phyloP scores from a whole-genome alignment of 2,888 invertebrate species.

The Scaptomyza tumidula region DNA sequence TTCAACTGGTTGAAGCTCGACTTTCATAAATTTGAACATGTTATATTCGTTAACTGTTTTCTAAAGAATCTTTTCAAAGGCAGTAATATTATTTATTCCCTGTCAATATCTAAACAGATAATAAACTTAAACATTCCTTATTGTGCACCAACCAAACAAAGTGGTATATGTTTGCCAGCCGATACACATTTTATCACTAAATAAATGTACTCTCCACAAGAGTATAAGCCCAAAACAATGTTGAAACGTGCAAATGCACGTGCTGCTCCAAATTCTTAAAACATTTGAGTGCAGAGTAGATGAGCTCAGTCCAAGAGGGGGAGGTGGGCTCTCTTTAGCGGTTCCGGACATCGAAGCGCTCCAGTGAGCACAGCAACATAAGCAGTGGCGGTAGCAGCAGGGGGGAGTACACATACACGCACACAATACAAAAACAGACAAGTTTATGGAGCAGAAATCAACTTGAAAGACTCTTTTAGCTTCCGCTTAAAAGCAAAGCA shows the following conservation, averaged over 20 bases:
- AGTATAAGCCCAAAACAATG: constrained; percentile 16
- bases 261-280: constrained; percentile 69
- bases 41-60: not conserved
- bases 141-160: no score
- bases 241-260: constrained; percentile 75
- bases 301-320: constrained; percentile 15
- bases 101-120: no score
- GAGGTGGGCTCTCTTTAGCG: constrained; percentile 9
- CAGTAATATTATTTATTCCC: no score
- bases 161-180: no score
- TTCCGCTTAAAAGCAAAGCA: constrained; percentile 63
- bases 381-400: not conserved
- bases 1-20: no score
- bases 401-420: constrained; percentile 4
- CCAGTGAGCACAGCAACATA: constrained; percentile 56
- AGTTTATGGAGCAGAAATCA: constrained; percentile 79
- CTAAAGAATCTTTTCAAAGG: not conserved
- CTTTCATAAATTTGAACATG: not conserved
- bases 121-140: no score
- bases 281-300: constrained; percentile 15
- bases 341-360: constrained; percentile 49
- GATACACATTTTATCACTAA: not conserved
- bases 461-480: constrained; percentile 77
- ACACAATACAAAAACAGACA: constrained; percentile 71
- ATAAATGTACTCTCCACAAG: not conserved